A percentile compares a stretch with the other conserved stretches of the same genome.
Evolutionary conservation across 2,797 vertebrate species (phyloP).

Genomic region (Oophaga sylvatica): DNA sequence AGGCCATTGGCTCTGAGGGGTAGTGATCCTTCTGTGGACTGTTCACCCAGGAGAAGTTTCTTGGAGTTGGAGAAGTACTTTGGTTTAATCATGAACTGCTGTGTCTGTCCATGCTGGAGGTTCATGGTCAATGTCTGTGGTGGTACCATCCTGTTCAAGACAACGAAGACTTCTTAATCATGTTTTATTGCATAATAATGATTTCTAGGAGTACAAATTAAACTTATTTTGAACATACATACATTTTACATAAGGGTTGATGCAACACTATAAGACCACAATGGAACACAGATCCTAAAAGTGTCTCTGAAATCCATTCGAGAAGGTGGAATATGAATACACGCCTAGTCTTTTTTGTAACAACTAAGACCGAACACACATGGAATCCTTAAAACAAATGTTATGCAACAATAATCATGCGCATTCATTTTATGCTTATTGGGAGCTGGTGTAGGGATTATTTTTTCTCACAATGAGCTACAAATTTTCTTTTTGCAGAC

Average conservation of each 20-base stretch:
- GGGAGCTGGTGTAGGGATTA: no score
- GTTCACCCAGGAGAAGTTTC: conserved; percentile 82
- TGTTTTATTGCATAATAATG: background rate
- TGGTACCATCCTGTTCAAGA: conserved; percentile 79
- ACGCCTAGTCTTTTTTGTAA: no score
- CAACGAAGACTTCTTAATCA: background rate
- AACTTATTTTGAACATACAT: background rate
- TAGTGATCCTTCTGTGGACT: conserved; percentile 82
- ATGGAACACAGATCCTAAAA: no score
- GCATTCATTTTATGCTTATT: no score
- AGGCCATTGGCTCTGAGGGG: conserved; percentile 79
- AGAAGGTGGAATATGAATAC: no score
- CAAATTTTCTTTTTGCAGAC: no score
- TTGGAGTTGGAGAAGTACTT: conserved; percentile 84
- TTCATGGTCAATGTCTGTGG: conserved; percentile 80
- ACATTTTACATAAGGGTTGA: background rate
- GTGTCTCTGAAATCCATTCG: background rate
- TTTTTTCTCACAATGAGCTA: no score
- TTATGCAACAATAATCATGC: no score
- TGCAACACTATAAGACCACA: background rate
- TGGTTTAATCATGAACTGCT: conserved; percentile 89
- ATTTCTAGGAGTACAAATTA: background rate
- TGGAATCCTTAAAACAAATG: no score
- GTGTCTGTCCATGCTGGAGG: conserved; percentile 83
- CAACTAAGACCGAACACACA: no score